These are phyloP conservation scores for Myrmecophaga tridactyla DNA, from an alignment of 2,113 vertebrate species.

Conservation along the genomic window DNA sequence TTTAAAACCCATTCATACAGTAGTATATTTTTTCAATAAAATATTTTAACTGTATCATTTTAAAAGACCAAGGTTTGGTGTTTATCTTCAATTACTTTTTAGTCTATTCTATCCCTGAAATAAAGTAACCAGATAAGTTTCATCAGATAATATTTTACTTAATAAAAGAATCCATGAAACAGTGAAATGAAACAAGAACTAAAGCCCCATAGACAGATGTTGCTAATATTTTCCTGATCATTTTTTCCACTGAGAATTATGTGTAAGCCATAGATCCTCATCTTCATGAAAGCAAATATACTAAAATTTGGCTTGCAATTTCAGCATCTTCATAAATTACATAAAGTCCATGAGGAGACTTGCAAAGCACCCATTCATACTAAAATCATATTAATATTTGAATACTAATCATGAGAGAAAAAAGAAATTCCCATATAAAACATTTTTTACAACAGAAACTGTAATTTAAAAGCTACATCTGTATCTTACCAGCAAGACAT, in stretches of 20 bases:
- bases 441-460: neutral
- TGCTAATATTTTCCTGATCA: neutral
- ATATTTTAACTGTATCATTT: neutral
- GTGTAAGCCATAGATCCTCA: neutral
- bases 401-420: neutral
- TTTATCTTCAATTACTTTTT: neutral
- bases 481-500: neutral
- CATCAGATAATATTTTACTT: neutral
- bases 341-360: neutral
- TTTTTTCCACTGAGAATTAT: neutral
- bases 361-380: neutral
- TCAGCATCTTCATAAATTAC: neutral
- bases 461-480: neutral
- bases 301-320: neutral
- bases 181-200: neutral
- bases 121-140: neutral
- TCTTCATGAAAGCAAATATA: neutral
- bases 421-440: neutral
- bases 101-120: neutral
- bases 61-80: neutral
- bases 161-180: neutral
- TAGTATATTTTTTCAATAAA: neutral
- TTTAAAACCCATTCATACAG: neutral
- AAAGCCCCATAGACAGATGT: neutral
- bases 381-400: neutral